Conservation (phyloP, 2,888 invertebrate genomes). For the Endotricha flammealis region DNA sequence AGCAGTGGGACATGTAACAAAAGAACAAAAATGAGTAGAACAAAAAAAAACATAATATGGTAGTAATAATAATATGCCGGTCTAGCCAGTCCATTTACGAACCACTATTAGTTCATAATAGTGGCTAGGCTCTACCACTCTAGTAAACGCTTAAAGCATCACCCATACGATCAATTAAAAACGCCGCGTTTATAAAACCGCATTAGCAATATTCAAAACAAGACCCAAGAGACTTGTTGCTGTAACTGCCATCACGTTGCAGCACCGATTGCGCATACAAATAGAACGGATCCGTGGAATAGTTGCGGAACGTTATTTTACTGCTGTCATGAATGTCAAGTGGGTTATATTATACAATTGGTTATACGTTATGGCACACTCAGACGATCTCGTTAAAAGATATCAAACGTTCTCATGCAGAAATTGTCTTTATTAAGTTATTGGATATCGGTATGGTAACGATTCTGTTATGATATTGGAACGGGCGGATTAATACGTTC, state of each 20-base stretch:
- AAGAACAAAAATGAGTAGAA: no score
- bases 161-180: no score
- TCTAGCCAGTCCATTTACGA: no score
- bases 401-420: not conserved
- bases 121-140: no score
- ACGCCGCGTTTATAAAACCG: no score
- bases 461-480: no score
- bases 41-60: no score
- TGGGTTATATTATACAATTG: not conserved
- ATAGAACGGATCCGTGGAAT: not conserved
- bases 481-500: no score
- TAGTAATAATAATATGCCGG: no score
- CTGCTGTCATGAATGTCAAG: constrained; percentile 3
- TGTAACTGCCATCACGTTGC: not conserved
- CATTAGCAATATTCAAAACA: not conserved
- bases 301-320: constrained; percentile 5
- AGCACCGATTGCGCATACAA: constrained; percentile 3
- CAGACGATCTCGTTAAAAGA: not conserved
- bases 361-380: not conserved
- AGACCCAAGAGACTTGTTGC: constrained; percentile 1
- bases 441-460: not conserved
- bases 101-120: no score
- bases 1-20: no score
- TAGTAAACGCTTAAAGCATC: no score
- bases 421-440: not conserved